These are phyloP conservation scores for Capitella teleta DNA, from an alignment of 1,140 invertebrate genomes.

Conservation along the genomic window DNA sequence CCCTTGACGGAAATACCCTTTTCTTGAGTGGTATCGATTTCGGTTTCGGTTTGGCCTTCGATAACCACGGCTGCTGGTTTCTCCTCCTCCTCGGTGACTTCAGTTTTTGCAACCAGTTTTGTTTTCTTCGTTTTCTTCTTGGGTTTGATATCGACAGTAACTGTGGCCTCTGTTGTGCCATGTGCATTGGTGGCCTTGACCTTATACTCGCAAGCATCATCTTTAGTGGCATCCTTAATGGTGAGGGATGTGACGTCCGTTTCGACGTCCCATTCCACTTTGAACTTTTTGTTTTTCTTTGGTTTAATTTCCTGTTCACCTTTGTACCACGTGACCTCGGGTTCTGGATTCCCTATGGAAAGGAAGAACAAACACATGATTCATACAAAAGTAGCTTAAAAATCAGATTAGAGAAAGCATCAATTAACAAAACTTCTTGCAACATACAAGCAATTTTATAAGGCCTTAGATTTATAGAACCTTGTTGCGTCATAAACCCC, in stretches of 20 bases:
- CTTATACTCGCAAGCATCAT: constrained; percentile 9
- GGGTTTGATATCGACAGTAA: not conserved
- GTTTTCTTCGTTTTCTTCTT: not conserved
- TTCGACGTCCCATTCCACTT: not conserved
- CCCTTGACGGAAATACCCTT: not conserved
- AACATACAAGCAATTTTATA: too few species aligned
- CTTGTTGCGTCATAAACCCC: too few species aligned
- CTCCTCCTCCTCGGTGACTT: not conserved
- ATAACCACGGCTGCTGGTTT: not conserved
- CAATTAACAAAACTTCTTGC: too few species aligned
- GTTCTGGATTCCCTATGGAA: constrained; percentile 1
- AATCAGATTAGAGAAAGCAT: too few species aligned
- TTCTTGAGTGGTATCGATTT: not conserved
- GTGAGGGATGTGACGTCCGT: not conserved
- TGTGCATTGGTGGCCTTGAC: not conserved
- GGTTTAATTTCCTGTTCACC: constrained; percentile 6
- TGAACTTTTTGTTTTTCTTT: constrained; percentile 5
- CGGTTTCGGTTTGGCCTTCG: too few species aligned
- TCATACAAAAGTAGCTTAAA: too few species aligned
- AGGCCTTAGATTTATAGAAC: too few species aligned
- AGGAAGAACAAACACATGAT: not conserved
- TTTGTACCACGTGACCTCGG: constrained; percentile 11
- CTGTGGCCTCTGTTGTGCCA: not conserved
- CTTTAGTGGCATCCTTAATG: constrained; percentile 1
- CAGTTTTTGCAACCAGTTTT: not conserved